Percentiles rank a stretch among this genome's conserved stretches.
Conservation (phyloP, 2,113 vertebrate species). For the Paedocypris sp. region DNA sequence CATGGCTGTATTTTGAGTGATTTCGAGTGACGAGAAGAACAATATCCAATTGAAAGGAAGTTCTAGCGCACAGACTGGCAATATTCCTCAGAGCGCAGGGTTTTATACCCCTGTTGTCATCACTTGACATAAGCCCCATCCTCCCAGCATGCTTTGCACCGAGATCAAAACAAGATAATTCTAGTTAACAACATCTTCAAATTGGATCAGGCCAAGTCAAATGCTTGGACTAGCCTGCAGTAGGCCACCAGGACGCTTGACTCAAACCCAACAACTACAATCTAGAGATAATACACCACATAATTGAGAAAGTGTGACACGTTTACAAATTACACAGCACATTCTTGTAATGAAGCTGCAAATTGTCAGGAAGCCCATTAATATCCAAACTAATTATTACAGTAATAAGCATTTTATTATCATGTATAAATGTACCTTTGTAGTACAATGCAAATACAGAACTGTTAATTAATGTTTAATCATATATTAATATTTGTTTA, state of each 20-base stretch:
- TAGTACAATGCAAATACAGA: too few relatives aligned
- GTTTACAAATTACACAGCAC: too few relatives aligned
- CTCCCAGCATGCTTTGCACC: conserved; percentile 66
- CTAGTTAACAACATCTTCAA: conserved; percentile 69
- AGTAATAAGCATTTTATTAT: too few relatives aligned
- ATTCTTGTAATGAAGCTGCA: too few relatives aligned
- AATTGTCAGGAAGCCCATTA: too few relatives aligned
- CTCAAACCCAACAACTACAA: conserved; percentile 14
- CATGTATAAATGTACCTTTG: too few relatives aligned
- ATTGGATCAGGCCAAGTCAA: conserved; percentile 73
- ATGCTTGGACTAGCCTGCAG: conserved; percentile 40
- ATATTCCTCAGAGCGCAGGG: conserved; percentile 28
- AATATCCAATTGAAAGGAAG: conserved; percentile 45
- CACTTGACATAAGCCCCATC: conserved; percentile 55
- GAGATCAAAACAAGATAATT: conserved; percentile 71
- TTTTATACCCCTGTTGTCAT: conserved; percentile 67
- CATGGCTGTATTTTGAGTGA: conserved; percentile 57
- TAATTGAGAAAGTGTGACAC: too few relatives aligned
- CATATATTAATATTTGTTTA: too few relatives aligned
- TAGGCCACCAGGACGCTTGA: conserved; percentile 36
- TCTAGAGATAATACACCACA: too few relatives aligned
- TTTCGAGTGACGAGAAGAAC: conserved; percentile 25
- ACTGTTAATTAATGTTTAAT: too few relatives aligned
- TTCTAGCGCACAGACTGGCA: conserved; percentile 6
- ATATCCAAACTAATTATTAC: too few relatives aligned